Percentiles rank a stretch among this genome's conserved stretches.
These are phyloP conservation scores for Pygoscelis adeliae DNA, from an alignment of 2,113 vertebrate genomes.

Conservation along the genomic window DNA sequence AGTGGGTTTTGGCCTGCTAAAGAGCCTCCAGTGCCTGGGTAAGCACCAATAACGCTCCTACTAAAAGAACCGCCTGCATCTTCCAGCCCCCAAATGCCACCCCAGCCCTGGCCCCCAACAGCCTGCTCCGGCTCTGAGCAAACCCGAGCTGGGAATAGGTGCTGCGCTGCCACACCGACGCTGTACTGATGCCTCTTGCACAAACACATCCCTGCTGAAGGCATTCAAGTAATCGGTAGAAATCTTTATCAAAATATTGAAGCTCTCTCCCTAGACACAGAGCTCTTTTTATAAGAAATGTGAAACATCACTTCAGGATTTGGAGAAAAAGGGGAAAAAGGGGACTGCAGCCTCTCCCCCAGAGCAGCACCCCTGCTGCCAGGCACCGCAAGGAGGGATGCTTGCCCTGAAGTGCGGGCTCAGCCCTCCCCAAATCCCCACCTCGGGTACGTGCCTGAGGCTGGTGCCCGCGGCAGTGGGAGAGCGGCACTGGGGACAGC, in stretches of 20 bases:
- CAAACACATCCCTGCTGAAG: background rate
- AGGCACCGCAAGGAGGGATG: background rate
- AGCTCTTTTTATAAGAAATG: background rate
- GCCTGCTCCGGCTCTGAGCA: background rate
- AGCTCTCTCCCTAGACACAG: background rate
- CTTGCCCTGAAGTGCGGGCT: background rate
- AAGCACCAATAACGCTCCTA: background rate
- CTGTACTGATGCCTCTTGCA: accelerated
- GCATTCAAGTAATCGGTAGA: background rate
- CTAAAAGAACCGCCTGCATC: accelerated
- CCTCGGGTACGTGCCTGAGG: background rate
- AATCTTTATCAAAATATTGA: background rate
- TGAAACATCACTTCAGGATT: background rate
- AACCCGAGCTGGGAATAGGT: background rate
- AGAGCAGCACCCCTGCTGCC: background rate
- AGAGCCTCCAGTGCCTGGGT: background rate
- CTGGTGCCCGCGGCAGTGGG: background rate
- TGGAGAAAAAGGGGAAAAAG: background rate
- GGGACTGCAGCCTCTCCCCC: background rate
- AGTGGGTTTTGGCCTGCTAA: background rate
- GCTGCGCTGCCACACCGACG: accelerated
- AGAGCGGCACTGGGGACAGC: background rate
- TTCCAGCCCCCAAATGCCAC: background rate
- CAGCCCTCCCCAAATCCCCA: background rate
- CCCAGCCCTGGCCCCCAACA: background rate